Evolutionary conservation across 2,888 invertebrate species (phyloP), one percentile per base, ranked within the genome.

Genomic region (Dryobota labecula): DNA sequence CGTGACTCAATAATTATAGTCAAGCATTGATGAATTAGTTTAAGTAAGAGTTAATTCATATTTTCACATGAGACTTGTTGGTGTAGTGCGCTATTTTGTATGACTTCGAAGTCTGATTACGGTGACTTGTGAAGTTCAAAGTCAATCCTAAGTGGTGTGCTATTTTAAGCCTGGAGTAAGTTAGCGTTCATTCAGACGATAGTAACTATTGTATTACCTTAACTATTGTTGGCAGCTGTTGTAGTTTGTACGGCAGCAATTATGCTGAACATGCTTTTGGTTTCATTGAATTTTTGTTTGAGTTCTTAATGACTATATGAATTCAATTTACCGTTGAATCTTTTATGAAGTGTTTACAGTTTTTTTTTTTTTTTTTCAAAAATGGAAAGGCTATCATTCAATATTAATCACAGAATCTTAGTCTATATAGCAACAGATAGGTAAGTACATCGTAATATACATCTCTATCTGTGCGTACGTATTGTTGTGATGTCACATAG

Each of bases 401-500:
- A 49, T 49, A 33, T 57, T 36, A 57, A n/a, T 57, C n/a, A 15
- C 2, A 56, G 43, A 24, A 51, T 24, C 18, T 24, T 41, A 53
- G 18, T 4, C 13, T 33, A 41, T 27, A 56, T 38, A 54, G 20
- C 2, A 15, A 43, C 9, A 13, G 15, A 30, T 47, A 51, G 38
- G 33, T 47, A 57, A 36, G 38, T 47, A 54, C 53, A 49, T 54
- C 53, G 33, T 60, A 65, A 57, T 62, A 68, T 54, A 69, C 11
- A 41, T 51, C 4, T 69, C 64, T 49, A 61, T 49, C 53, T 74
- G 70, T 77, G 68, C 67, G 84, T 77, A 76, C 72, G 84, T 86
- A 90, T 91, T 92, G 90, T 92, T 90, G 90, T 92, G 90, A 88
- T 90, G 92, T 92, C 93, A 92, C 90, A 92, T 90, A 86, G 90